Base-by-base conservation (phyloP, 2,797 vertebrate species). In the Gymnoscopelus microlampas region DNA sequence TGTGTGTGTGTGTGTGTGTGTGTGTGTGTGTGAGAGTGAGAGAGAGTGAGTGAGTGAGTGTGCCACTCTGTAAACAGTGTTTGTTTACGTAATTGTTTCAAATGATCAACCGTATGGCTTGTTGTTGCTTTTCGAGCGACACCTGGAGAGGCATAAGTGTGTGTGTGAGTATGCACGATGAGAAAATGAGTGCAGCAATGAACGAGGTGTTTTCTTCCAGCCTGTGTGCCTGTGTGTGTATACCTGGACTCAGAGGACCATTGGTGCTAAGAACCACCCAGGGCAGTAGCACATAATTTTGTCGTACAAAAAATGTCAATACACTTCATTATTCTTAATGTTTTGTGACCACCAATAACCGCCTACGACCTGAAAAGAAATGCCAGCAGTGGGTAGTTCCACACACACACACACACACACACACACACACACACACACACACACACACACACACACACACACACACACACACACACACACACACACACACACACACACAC, bases 11-110 rank as follows among this genome's bases (percentile, higher is more conserved):
- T 68, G 59, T 60, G 58, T 63, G 73, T 29, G 69, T 77, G 39
- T 61, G 29, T 51, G n/a, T n/a, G n/a, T 23, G 73, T 76, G 55
- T 29, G 57, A 24, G 66, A 83, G 75, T 80, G 59, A 23, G 39
- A 56, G 63, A 49, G 53, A 53, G 26, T 58, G 23, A 7, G 54
- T 57, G 24, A 8, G 19, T 60, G 59, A 23, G n/a, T 44, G 15
- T 19, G 15, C 10, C 39, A 49, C 59, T 61, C 47, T 61, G 39
- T 39, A 47, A 19, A 57, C 13, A 15, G 26, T 53, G 50, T 29
- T 11, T 82, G 74, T 70, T 85, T 72, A 76, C 79, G 60, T 77
- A 74, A 84, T 82, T 83, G 67, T 77, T 66, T 66, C 68, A 56
- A 83, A 72, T 0, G 53, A 68, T 60, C 66, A 62, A 53, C 70